phyloP scores from a whole-genome alignment of 2,888 invertebrate species.

The Lasioglossum oenotherae region DNA sequence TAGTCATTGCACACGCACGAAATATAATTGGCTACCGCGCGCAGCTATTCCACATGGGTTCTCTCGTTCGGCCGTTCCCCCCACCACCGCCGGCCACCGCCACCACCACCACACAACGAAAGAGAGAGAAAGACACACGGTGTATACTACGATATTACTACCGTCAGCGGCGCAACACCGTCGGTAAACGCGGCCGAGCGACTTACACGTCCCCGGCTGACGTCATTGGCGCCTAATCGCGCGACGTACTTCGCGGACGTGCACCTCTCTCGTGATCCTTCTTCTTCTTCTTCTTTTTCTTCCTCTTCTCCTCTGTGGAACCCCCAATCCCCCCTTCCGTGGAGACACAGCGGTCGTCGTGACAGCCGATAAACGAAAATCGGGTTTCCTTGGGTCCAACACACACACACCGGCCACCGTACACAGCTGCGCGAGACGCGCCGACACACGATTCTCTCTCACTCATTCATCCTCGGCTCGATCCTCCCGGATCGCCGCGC shows the following conservation, averaged over 20 bases:
- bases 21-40: slow-evolving; percentile 69
- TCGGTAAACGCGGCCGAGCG: slow-evolving; percentile 63
- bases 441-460: slow-evolving; percentile 17
- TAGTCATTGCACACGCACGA: slow-evolving; percentile 79
- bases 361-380: slow-evolving; percentile 21
- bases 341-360: neutral
- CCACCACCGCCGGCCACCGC: slow-evolving; percentile 46
- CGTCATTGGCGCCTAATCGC: slow-evolving; percentile 81
- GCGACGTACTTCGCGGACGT: slow-evolving; percentile 69
- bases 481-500: slow-evolving; percentile 51
- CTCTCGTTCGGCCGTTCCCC: slow-evolving; percentile 61
- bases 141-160: slow-evolving; percentile 53
- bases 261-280: slow-evolving; percentile 44
- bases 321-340: neutral
- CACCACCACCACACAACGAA: neutral
- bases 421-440: slow-evolving; percentile 12
- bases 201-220: slow-evolving; percentile 69
- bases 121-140: slow-evolving; percentile 13
- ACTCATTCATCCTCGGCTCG: slow-evolving; percentile 31
- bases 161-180: slow-evolving; percentile 42
- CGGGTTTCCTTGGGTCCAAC: slow-evolving; percentile 7
- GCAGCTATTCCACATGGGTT: slow-evolving; percentile 67
- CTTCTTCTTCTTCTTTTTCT: neutral
- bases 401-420: neutral
- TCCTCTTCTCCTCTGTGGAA: neutral